Conservation (phyloP, 2,888 invertebrate species). For the Sarcophaga caerulescens region DNA sequence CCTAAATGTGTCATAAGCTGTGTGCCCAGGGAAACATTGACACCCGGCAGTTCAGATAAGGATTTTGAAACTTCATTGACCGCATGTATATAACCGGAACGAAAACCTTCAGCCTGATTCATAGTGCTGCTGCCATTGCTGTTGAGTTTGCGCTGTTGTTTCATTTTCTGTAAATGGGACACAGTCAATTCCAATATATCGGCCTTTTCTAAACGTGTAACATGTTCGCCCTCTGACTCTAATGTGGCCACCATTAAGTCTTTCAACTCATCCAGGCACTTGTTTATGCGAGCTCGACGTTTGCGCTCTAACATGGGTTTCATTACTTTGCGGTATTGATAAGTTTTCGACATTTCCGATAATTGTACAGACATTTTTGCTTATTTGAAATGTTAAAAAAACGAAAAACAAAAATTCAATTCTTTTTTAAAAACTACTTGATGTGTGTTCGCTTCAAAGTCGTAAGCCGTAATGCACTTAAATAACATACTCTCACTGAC, state of each 20-base stretch:
- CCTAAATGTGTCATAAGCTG: slow-evolving; percentile 95
- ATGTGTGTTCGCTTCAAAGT: slow-evolving; percentile 63
- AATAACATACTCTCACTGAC: slow-evolving; percentile 30
- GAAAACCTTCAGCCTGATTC: slow-evolving; percentile 90
- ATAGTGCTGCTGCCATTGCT: slow-evolving; percentile 81
- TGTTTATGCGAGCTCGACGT: slow-evolving; percentile 93
- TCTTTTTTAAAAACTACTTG: slow-evolving; percentile 2
- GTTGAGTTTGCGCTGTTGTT: slow-evolving; percentile 83
- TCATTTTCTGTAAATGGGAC: slow-evolving; percentile 89
- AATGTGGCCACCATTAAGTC: slow-evolving; percentile 89
- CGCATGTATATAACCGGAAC: slow-evolving; percentile 94
- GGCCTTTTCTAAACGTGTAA: slow-evolving; percentile 93
- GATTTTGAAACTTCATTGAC: slow-evolving; percentile 94
- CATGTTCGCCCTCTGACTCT: slow-evolving; percentile 93
- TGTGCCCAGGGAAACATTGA: slow-evolving; percentile 92
- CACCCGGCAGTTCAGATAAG: slow-evolving; percentile 91
- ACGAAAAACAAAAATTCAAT: not conserved
- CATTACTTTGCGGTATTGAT: slow-evolving; percentile 97
- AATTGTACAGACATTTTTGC: slow-evolving; percentile 76
- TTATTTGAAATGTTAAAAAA: slow-evolving; percentile 17
- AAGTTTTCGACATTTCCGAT: slow-evolving; percentile 89
- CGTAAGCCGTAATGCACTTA: slow-evolving; percentile 59
- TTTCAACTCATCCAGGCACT: slow-evolving; percentile 93
- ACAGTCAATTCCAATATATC: slow-evolving; percentile 94
- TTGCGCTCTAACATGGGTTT: slow-evolving; percentile 96